These are phyloP conservation scores for Yponomeuta sedellus DNA, from an alignment of 2,888 invertebrate species.

Conservation along the genomic window DNA sequence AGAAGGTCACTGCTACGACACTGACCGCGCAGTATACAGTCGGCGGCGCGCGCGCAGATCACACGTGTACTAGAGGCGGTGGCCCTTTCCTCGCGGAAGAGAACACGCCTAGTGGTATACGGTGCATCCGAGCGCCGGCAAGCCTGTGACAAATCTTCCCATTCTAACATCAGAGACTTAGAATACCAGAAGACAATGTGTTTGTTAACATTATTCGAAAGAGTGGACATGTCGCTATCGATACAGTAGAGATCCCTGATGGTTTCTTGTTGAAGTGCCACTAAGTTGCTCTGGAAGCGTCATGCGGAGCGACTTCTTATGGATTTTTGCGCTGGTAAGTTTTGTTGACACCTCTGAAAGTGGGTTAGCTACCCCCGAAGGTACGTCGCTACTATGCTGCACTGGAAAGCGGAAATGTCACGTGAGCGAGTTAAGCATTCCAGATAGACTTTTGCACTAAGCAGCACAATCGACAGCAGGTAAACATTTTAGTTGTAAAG, in stretches of 20 bases:
- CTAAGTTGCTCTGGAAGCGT: conserved; percentile 45
- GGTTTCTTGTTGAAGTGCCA: conserved; percentile 44
- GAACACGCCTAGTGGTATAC: conserved; percentile 66
- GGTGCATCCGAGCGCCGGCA: conserved; percentile 29
- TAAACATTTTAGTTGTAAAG: too few relatives aligned
- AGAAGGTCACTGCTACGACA: conserved; percentile 59
- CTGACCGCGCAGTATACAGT: conserved; percentile 5
- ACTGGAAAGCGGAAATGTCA: too few relatives aligned
- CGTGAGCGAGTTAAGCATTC: too few relatives aligned
- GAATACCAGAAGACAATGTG: conserved; percentile 40
- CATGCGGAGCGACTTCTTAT: conserved; percentile 59
- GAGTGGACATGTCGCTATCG: conserved; percentile 69
- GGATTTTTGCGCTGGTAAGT: conserved; percentile 63
- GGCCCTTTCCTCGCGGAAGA: conserved; percentile 54
- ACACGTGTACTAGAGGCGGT: conserved; percentile 73
- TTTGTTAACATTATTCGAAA: conserved; percentile 50
- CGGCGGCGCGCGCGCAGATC: conserved; percentile 63
- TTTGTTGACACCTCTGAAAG: too few relatives aligned
- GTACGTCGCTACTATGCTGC: too few relatives aligned
- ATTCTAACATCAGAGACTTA: conserved; percentile 16
- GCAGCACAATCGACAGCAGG: too few relatives aligned
- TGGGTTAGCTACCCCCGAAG: too few relatives aligned
- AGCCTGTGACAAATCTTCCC: not conserved
- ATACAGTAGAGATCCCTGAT: conserved; percentile 52
- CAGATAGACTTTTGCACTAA: too few relatives aligned